A percentile compares a stretch with the other conserved stretches of the same genome.
Conservation (phyloP, 2,888 invertebrate genomes). For the Rhimphoctona megacephalus region DNA sequence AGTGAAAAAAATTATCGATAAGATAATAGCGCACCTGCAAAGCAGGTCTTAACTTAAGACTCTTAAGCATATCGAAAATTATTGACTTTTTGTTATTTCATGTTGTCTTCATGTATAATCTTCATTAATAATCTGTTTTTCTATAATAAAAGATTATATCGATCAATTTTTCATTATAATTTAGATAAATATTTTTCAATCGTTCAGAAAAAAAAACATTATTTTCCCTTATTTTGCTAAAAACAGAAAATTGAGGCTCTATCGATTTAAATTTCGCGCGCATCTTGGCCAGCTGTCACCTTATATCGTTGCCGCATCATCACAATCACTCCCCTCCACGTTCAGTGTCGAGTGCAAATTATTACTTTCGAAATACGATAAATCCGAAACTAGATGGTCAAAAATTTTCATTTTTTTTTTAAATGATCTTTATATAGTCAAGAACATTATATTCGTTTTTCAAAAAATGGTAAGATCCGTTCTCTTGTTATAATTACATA, state of each 20-base stretch:
- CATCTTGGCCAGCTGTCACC: slow-evolving; percentile 18
- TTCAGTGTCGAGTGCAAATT: slow-evolving; percentile 23
- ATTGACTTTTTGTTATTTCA: slow-evolving; percentile 27
- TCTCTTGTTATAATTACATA: not conserved
- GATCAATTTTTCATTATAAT: slow-evolving; percentile 19
- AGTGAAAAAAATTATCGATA: slow-evolving; percentile 55
- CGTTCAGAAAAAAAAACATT: slow-evolving; percentile 3
- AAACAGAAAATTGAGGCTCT: slow-evolving; percentile 10
- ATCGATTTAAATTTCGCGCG: slow-evolving; percentile 25
- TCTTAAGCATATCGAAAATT: slow-evolving; percentile 9
- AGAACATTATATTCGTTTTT: no score
- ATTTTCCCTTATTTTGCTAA: slow-evolving; percentile 12
- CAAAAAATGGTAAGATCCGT: no score
- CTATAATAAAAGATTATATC: slow-evolving; percentile 17
- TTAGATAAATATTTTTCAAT: not conserved
- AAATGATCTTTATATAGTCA: not conserved
- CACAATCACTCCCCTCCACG: slow-evolving; percentile 23
- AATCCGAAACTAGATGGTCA: slow-evolving; percentile 23
- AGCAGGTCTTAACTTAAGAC: no score
- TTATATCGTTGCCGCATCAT: slow-evolving; percentile 18
- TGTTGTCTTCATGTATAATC: slow-evolving; percentile 26
- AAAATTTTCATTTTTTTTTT: slow-evolving; percentile 12
- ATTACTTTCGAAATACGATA: slow-evolving; percentile 27
- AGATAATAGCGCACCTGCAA: slow-evolving; percentile 1
- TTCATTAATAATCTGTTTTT: slow-evolving; percentile 11